A percentile compares a stretch with the other conserved stretches of the same genome.
Conservation (phyloP, 1,140 invertebrate genomes). For the Drosophila teissieri region DNA sequence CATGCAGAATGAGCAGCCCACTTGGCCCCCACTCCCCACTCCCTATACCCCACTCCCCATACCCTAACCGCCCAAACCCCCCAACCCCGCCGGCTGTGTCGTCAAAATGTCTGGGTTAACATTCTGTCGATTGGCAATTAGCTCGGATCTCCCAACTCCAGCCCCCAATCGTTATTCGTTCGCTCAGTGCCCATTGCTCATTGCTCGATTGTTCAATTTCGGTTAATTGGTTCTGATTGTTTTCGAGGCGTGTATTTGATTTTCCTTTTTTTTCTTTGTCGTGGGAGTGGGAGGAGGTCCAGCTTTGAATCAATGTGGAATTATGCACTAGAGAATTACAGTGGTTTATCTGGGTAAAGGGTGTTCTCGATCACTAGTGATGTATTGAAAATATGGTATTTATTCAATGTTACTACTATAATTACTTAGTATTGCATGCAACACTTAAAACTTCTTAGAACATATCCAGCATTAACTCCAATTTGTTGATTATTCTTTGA, state of each 20-base stretch:
- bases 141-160: conserved; percentile 50
- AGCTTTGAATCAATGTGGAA: conserved; percentile 20
- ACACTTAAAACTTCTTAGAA: no score
- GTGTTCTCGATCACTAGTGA: no score
- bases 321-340: conserved; percentile 12
- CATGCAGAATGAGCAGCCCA: conserved; percentile 64
- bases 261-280: conserved; percentile 8
- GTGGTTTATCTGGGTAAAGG: background rate
- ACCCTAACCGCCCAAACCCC: background rate
- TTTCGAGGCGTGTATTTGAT: conserved; percentile 70
- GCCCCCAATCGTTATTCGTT: conserved; percentile 34
- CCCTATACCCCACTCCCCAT: no score
- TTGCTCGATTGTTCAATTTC: conserved; percentile 78
- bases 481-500: background rate
- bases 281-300: conserved; percentile 9
- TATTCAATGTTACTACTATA: no score
- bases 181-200: conserved; percentile 32
- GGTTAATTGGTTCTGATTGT: conserved; percentile 82
- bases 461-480: no score
- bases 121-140: conserved; percentile 76
- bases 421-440: no score
- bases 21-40: background rate
- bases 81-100: conserved; percentile 32
- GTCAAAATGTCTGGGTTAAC: conserved; percentile 73
- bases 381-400: no score